These are phyloP conservation scores for Tetragnatha versicolor DNA, from an alignment of 1,140 invertebrate genomes.

Conservation along the genomic window DNA sequence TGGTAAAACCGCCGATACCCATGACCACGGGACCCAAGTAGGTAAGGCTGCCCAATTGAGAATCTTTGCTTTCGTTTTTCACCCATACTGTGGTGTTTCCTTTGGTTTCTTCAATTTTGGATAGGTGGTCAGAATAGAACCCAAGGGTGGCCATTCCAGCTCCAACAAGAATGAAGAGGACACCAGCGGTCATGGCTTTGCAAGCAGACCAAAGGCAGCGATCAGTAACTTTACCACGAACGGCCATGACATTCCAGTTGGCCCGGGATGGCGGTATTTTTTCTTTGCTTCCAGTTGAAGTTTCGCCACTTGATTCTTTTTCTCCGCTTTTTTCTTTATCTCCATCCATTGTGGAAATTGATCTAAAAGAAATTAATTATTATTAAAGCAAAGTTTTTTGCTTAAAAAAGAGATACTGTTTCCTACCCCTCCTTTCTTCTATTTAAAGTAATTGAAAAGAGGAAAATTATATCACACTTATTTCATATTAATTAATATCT, in stretches of 20 bases:
- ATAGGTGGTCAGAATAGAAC: conserved; percentile 69
- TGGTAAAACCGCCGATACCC: conserved; percentile 91
- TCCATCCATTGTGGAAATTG: neutral
- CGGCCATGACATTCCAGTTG: conserved; percentile 50
- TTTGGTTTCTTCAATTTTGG: conserved; percentile 63
- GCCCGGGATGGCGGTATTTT: neutral
- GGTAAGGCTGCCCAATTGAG: conserved; percentile 84
- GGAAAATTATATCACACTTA: too few species aligned
- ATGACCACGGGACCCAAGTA: conserved; percentile 92
- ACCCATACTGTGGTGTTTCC: conserved; percentile 47
- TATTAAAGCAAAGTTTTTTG: too few species aligned
- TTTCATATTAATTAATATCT: too few species aligned
- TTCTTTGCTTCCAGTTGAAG: conserved; percentile 10
- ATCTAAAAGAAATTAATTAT: too few species aligned
- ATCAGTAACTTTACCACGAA: conserved; percentile 44
- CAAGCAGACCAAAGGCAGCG: conserved; percentile 87
- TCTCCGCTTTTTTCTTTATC: conserved; percentile 13
- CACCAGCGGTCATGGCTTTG: conserved; percentile 81
- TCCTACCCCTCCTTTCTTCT: too few species aligned
- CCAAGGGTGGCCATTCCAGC: conserved; percentile 90
- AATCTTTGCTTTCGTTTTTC: conserved; percentile 54
- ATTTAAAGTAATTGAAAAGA: too few species aligned
- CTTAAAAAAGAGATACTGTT: too few species aligned
- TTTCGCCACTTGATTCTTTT: conserved; percentile 28
- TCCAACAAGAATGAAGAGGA: conserved; percentile 83